A percentile compares a stretch with the other conserved stretches of the same genome.
Evolutionary conservation across 1,140 invertebrate species (phyloP).

Genomic region (Paraescarpia echinospica): DNA sequence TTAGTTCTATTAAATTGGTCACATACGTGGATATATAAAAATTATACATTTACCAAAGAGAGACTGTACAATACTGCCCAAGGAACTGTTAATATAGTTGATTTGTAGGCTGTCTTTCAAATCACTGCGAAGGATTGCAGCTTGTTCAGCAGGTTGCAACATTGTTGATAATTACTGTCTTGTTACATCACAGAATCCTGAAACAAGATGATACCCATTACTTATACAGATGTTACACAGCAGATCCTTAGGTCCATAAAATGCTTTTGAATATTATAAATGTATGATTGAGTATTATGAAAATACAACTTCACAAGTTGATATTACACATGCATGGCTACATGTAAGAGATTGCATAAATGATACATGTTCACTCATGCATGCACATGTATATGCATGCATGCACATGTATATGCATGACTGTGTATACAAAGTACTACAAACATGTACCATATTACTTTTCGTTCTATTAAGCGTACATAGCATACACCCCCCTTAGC

Average conservation of each 20-base stretch:
- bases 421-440: too few species aligned
- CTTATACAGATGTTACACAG: background rate
- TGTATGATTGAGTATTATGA: too few species aligned
- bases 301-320: too few species aligned
- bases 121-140: background rate
- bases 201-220: background rate
- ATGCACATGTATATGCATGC: too few species aligned
- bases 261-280: background rate
- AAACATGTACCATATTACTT: too few species aligned
- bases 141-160: background rate
- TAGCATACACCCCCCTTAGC: too few species aligned
- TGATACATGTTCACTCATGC: too few species aligned
- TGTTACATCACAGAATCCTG: background rate
- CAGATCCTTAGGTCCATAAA: background rate
- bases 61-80: background rate
- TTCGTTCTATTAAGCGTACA: too few species aligned
- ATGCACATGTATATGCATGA: too few species aligned
- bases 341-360: too few species aligned
- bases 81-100: background rate
- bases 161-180: background rate
- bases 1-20: background rate
- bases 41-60: background rate
- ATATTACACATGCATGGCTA: too few species aligned
- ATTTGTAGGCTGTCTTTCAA: background rate
- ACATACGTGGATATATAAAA: background rate